A percentile compares a stretch with the other conserved stretches of the same genome.
Conservation (phyloP, 2,113 vertebrate genomes). For the Gracilinanus agilis region DNA sequence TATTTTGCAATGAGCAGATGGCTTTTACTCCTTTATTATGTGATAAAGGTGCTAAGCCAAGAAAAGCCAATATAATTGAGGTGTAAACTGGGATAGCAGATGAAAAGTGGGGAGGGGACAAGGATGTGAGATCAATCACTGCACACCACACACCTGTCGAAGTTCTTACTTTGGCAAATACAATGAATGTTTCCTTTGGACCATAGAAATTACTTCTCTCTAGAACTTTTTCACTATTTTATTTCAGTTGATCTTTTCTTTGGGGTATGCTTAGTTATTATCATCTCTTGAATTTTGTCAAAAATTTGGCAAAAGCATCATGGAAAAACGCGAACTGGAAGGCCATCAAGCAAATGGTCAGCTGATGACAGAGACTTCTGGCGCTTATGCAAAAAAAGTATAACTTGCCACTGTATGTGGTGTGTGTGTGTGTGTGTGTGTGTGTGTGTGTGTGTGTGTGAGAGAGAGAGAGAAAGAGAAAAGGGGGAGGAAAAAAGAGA, state of each 20-base stretch:
- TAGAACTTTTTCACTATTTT: background rate
- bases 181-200: background rate
- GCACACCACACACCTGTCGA: background rate
- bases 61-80: background rate
- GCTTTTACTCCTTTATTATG: background rate
- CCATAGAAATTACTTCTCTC: background rate
- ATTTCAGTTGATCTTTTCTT: background rate
- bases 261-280: background rate
- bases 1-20: background rate
- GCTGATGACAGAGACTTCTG: conserved; percentile 47
- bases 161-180: background rate
- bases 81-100: background rate
- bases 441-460: too few species aligned
- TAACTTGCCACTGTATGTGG: background rate
- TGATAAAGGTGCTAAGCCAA: background rate
- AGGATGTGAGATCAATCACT: background rate
- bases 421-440: too few species aligned
- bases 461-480: too few species aligned
- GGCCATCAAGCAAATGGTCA: conserved; percentile 53
- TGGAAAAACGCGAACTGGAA: conserved; percentile 50
- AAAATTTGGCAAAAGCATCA: conserved; percentile 31
- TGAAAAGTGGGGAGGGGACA: background rate
- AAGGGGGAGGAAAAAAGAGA: background rate
- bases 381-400: conserved; percentile 60
- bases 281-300: conserved; percentile 4